Percentiles rank a stretch among this genome's conserved stretches.
phyloP scores from a whole-genome alignment of 2,113 vertebrate genomes.

The Atlantisia rogersi region DNA sequence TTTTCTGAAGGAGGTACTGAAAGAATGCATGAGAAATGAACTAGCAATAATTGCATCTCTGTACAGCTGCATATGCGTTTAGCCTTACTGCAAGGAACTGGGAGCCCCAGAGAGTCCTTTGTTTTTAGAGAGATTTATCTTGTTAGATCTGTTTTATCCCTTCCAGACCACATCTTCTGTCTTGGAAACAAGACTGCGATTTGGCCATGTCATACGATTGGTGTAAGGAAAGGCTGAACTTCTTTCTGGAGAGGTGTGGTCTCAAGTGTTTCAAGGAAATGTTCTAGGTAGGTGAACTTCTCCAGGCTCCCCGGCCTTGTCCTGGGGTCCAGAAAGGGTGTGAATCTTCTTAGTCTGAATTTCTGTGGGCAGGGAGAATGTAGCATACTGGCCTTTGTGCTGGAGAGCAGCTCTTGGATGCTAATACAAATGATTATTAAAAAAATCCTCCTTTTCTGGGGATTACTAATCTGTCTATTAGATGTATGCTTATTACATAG shows the following conservation, averaged over 20 bases:
- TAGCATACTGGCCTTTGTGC: background rate
- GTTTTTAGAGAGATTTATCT: background rate
- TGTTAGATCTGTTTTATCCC: background rate
- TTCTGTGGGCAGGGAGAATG: background rate
- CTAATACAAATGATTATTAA: background rate
- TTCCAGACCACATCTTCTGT: background rate
- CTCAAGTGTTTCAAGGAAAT: background rate
- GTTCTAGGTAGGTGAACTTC: background rate
- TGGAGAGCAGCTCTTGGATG: background rate
- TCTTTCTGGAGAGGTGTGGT: background rate
- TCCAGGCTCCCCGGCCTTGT: background rate
- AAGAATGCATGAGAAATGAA: background rate
- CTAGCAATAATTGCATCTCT: background rate
- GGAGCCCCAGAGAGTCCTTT: background rate
- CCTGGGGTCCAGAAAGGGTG: background rate
- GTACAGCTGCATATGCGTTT: background rate
- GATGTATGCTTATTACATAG: conserved; percentile 48
- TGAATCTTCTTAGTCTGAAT: background rate
- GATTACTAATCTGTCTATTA: conserved; percentile 45
- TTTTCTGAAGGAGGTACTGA: background rate
- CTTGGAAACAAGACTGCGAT: background rate
- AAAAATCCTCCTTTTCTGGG: background rate
- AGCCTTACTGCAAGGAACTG: background rate
- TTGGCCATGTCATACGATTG: fast-evolving
- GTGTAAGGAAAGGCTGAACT: background rate